phyloP scores from a whole-genome alignment of 2,797 vertebrate genomes.

The Anniella stebbinsi region DNA sequence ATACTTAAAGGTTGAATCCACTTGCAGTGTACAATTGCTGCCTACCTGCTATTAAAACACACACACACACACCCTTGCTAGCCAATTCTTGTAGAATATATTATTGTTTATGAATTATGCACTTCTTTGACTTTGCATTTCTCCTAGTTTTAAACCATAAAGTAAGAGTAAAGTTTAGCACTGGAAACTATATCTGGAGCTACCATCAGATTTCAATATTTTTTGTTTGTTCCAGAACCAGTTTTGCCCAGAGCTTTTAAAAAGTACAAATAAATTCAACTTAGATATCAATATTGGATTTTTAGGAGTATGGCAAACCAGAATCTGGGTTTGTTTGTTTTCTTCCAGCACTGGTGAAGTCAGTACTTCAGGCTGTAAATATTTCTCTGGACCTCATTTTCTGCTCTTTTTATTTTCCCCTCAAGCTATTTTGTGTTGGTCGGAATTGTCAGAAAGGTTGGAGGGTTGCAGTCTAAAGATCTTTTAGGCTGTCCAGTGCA shows the following conservation, averaged over 20 bases:
- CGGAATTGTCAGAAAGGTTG: neutral
- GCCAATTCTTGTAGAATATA: neutral
- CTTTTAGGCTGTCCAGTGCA: neutral
- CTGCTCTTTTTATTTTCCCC: neutral
- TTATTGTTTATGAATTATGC: neutral
- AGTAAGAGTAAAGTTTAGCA: neutral
- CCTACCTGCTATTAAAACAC: neutral
- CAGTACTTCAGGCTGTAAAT: neutral
- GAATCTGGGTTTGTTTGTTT: neutral
- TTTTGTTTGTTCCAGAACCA: neutral
- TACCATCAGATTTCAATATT: neutral
- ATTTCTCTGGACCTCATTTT: neutral
- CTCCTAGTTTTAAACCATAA: neutral
- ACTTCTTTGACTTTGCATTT: neutral
- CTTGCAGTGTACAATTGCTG: neutral
- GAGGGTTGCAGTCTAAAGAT: neutral
- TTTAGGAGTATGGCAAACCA: neutral
- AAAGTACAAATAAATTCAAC: neutral
- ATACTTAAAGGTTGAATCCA: conserved; percentile 13
- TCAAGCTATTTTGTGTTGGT: conserved; percentile 4
- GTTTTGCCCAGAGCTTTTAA: neutral
- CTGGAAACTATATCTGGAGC: neutral
- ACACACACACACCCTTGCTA: too few relatives aligned
- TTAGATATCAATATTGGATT: conserved; percentile 1
- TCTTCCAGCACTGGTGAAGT: neutral